phyloP scores from a whole-genome alignment of 2,113 vertebrate genomes.

The Campylomormyrus numenius region DNA sequence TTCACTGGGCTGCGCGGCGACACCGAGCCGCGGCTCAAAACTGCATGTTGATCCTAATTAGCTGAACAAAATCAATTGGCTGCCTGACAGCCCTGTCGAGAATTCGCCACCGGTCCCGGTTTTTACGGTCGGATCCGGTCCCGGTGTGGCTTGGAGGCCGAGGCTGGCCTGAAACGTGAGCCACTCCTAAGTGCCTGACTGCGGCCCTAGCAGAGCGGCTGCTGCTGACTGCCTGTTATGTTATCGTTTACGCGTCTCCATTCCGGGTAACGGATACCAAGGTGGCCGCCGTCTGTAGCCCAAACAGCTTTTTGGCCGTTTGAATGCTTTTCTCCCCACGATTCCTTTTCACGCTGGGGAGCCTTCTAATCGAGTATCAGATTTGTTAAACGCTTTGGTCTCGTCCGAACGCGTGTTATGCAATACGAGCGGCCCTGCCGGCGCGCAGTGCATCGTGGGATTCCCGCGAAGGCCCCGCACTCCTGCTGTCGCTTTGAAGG shows the following conservation, averaged over 20 bases:
- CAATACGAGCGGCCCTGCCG: neutral
- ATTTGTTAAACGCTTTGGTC: constrained; percentile 3
- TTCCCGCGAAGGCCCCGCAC: neutral
- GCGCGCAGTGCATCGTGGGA: neutral
- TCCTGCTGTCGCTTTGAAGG: neutral
- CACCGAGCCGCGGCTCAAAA: neutral
- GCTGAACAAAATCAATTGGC: constrained; percentile 15
- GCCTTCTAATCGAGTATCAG: neutral
- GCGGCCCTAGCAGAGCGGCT: neutral
- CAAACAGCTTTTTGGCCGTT: constrained; percentile 6
- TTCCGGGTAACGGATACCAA: constrained; percentile 10
- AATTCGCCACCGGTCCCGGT: neutral
- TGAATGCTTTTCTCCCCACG: neutral
- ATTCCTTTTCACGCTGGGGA: neutral
- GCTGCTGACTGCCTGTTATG: constrained; percentile 3
- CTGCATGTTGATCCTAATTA: constrained; percentile 13
- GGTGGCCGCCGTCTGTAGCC: neutral
- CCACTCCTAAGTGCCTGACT: constrained; percentile 13
- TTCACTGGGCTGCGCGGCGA: neutral
- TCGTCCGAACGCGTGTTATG: neutral
- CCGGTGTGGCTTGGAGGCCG: neutral
- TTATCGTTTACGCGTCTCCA: constrained; percentile 13
- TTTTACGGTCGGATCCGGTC: constrained; percentile 1
- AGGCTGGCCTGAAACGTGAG: neutral
- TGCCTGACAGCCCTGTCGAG: constrained; percentile 1